A percentile compares a stretch with the other conserved stretches of the same genome.
Conservation (phyloP, 1,140 invertebrate species). For the Proctacanthus coquilletti region DNA sequence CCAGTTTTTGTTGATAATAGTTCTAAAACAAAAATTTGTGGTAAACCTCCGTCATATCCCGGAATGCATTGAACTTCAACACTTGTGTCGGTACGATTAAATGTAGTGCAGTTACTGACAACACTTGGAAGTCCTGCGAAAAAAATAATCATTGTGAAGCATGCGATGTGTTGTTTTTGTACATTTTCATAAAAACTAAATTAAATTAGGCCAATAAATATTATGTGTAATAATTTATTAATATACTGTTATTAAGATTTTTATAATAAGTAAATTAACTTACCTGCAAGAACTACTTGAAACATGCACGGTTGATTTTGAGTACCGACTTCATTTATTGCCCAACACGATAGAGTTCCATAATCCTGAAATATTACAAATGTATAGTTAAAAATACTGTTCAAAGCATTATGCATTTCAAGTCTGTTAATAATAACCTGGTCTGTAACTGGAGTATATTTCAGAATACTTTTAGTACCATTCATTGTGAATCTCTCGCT, state of each 20-base stretch:
- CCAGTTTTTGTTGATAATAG: constrained; percentile 35
- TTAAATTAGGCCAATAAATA: no score
- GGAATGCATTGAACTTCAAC: constrained; percentile 60
- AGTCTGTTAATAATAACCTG: constrained; percentile 17
- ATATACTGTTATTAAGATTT: not conserved
- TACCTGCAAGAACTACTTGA: constrained; percentile 59
- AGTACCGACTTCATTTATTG: constrained; percentile 55
- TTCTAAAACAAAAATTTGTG: constrained; percentile 58
- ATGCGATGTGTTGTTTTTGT: no score
- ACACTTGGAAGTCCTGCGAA: constrained; percentile 52
- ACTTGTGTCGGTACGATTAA: constrained; percentile 53
- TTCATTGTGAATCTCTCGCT: constrained; percentile 52
- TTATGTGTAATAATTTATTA: no score
- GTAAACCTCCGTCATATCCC: constrained; percentile 61
- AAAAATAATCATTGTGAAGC: no score
- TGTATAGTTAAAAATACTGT: not conserved
- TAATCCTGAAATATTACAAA: constrained; percentile 37
- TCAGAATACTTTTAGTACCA: constrained; percentile 47
- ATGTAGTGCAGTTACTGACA: constrained; percentile 53
- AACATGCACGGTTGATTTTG: constrained; percentile 63
- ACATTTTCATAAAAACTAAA: no score
- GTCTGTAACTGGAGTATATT: constrained; percentile 54
- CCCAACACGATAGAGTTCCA: constrained; percentile 61
- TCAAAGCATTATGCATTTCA: no score
- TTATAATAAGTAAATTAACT: constrained; percentile 14